A percentile compares a stretch with the other conserved stretches of the same genome.
Evolutionary conservation across 2,113 vertebrate genomes (phyloP).

Genomic region (Halcyon senegalensis): DNA sequence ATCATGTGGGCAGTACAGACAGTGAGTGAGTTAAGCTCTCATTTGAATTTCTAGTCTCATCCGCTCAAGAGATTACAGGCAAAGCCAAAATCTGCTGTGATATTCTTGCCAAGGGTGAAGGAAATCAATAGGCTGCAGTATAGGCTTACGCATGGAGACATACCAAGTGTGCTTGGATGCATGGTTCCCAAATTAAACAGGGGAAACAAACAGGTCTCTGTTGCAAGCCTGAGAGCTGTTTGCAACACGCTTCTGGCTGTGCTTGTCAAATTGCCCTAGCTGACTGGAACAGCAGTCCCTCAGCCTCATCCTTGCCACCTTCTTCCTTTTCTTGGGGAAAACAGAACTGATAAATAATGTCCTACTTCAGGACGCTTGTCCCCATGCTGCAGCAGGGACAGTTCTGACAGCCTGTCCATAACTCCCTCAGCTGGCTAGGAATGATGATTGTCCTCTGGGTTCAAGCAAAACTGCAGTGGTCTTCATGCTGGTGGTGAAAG

Average conservation of each 20-base stretch:
- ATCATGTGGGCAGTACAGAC: conserved; percentile 7
- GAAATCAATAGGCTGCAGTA: conserved; percentile 53
- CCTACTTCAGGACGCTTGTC: background rate
- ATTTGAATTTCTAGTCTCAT: conserved; percentile 46
- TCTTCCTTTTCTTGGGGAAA: background rate
- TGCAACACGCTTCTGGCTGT: background rate
- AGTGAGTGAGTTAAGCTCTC: background rate
- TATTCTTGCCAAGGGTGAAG: conserved; percentile 50
- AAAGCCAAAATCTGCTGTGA: conserved; percentile 34
- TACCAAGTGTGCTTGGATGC: conserved; percentile 47
- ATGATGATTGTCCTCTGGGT: background rate
- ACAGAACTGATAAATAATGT: background rate
- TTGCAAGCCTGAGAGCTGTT: conserved; percentile 41
- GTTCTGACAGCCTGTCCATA: background rate
- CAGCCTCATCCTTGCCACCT: background rate
- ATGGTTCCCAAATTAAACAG: conserved; percentile 60
- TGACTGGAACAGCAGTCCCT: background rate
- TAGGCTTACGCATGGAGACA: conserved; percentile 2
- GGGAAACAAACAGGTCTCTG: conserved; percentile 59
- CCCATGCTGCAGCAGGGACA: background rate
- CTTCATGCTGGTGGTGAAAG: background rate
- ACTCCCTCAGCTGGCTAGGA: background rate
- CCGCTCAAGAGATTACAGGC: conserved; percentile 43
- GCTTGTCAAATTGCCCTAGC: conserved; percentile 11
- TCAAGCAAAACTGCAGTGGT: background rate